A percentile compares a stretch with the other conserved stretches of the same genome.
Conservation (phyloP, 2,888 invertebrate species). For the Thelaira solivaga region DNA sequence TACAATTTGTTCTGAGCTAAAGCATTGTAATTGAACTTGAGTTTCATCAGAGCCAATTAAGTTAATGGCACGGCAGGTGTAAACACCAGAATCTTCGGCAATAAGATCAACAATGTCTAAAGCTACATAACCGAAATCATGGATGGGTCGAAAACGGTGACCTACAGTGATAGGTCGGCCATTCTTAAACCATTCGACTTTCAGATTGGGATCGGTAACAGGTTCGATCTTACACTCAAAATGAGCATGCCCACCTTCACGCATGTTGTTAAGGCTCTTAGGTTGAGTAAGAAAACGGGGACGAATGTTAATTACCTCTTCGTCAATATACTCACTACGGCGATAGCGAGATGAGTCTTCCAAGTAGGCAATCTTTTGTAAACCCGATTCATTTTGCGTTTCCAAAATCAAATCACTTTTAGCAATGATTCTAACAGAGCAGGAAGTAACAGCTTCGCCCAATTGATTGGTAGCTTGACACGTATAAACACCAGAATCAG, state of each 20-base stretch:
- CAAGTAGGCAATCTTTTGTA: constrained; percentile 93
- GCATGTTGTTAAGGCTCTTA: constrained; percentile 89
- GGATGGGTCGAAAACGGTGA: constrained; percentile 96
- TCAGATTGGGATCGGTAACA: constrained; percentile 96
- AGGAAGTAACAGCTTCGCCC: constrained; percentile 95
- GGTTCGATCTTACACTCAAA: constrained; percentile 99
- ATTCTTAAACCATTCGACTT: constrained; percentile 98
- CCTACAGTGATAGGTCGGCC: constrained; percentile 95
- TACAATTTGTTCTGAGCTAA: constrained; percentile 87
- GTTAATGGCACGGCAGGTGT: constrained; percentile 95
- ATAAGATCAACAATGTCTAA: constrained; percentile 97
- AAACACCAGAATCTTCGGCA: constrained; percentile 95
- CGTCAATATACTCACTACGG: constrained; percentile 88
- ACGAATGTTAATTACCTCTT: constrained; percentile 89
- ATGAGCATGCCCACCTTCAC: constrained; percentile 95
- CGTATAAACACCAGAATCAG: constrained; percentile 96
- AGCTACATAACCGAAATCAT: constrained; percentile 99
- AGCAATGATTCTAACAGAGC: constrained; percentile 91
- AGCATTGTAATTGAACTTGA: constrained; percentile 84
- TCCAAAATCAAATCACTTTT: constrained; percentile 92
- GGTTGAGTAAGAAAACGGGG: constrained; percentile 92
- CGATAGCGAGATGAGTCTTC: constrained; percentile 92
- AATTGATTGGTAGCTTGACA: constrained; percentile 95
- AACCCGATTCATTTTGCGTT: constrained; percentile 92
- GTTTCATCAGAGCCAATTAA: constrained; percentile 93